phyloP scores from a whole-genome alignment of 2,113 vertebrate genomes.

The Podilymbus podiceps region DNA sequence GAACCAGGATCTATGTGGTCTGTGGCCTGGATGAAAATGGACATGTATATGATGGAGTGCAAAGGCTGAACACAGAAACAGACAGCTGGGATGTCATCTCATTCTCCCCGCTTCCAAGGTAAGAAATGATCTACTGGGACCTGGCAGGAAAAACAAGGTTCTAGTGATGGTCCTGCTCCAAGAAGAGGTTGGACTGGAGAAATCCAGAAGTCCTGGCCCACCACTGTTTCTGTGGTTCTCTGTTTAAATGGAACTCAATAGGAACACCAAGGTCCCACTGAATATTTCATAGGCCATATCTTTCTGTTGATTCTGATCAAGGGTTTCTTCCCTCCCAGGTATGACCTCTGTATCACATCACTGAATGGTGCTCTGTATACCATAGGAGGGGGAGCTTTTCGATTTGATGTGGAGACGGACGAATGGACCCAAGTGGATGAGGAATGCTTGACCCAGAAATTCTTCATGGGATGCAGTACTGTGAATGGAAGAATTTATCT shows the following conservation, averaged over 20 bases:
- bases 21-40: conserved; percentile 90
- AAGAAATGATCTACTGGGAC: background rate
- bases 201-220: background rate
- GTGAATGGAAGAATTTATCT: conserved; percentile 82
- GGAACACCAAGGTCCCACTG: background rate
- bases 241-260: background rate
- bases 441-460: conserved; percentile 77
- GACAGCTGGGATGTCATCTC: conserved; percentile 87
- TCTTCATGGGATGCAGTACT: conserved; percentile 84
- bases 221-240: background rate
- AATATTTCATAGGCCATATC: background rate
- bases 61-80: conserved; percentile 73
- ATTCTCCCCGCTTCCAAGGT: conserved; percentile 84
- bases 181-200: background rate
- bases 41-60: conserved; percentile 83
- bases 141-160: background rate
- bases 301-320: background rate
- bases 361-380: conserved; percentile 86
- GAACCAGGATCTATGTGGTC: conserved; percentile 78
- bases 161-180: background rate
- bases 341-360: conserved; percentile 83
- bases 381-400: conserved; percentile 82
- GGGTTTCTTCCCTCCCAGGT: conserved; percentile 67
- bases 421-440: conserved; percentile 84
- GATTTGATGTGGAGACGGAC: conserved; percentile 82